Evolutionary conservation across 2,888 invertebrate genomes (phyloP).

Genomic region (Caenorhabditis afra): DNA sequence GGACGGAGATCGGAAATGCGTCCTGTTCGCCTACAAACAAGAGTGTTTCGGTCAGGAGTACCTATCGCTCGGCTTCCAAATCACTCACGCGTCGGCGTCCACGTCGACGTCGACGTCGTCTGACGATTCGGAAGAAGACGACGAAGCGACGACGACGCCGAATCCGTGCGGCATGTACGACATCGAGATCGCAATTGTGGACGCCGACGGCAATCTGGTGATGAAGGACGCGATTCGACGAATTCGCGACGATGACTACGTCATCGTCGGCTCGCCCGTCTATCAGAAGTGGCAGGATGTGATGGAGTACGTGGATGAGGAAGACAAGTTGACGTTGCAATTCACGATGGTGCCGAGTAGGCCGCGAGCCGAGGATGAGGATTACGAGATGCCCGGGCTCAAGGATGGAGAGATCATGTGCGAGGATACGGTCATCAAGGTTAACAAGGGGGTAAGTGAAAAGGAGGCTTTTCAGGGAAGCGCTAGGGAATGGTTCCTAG

Average conservation of each 20-base stretch:
- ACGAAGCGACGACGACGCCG: not conserved
- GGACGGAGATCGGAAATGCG: not conserved
- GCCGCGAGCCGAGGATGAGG: not conserved
- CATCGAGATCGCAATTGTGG: constrained; percentile 1
- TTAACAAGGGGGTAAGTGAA: constrained; percentile 19
- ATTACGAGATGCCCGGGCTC: not conserved
- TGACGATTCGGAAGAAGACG: constrained; percentile 9
- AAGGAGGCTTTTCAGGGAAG: too few species aligned
- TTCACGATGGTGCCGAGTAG: constrained; percentile 12
- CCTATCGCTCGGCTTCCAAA: constrained; percentile 37
- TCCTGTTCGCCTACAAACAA: constrained; percentile 27
- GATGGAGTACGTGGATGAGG: not conserved
- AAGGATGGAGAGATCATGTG: constrained; percentile 14
- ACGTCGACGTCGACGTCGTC: not conserved
- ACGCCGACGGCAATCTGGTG: not conserved
- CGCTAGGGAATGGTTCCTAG: too few species aligned
- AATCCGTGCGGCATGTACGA: constrained; percentile 7
- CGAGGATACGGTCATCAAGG: constrained; percentile 1
- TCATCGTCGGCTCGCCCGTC: constrained; percentile 31
- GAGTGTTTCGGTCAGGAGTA: constrained; percentile 17
- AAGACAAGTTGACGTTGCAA: constrained; percentile 25
- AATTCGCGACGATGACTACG: constrained; percentile 26
- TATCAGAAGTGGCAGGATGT: constrained; percentile 19
- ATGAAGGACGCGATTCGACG: constrained; percentile 20
- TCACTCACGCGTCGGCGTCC: constrained; percentile 1